A percentile compares a stretch with the other conserved stretches of the same genome.
phyloP scores from a whole-genome alignment of 2,113 vertebrate species.

The Micronisus gabar region DNA sequence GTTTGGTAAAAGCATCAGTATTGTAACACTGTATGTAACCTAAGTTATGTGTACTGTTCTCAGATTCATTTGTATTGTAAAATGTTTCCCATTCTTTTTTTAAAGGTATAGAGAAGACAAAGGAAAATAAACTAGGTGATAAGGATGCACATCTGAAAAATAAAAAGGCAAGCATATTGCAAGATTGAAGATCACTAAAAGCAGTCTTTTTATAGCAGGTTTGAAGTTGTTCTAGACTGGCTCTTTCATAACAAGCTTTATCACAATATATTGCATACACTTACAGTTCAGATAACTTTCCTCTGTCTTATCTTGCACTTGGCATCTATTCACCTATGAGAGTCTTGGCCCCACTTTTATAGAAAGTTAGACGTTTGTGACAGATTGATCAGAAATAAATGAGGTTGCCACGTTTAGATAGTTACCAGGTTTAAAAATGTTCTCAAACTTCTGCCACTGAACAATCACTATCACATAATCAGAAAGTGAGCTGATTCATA shows the following conservation, averaged over 20 bases:
- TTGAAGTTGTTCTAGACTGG: background rate
- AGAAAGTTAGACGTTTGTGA: background rate
- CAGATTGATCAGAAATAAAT: background rate
- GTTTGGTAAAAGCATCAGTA: background rate
- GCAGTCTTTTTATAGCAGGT: background rate
- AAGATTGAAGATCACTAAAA: background rate
- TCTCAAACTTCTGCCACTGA: background rate
- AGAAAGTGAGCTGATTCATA: background rate
- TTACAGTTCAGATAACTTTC: background rate
- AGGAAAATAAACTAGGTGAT: background rate
- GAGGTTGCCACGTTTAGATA: background rate
- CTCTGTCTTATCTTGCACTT: background rate
- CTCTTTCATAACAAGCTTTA: background rate
- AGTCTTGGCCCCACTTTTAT: background rate
- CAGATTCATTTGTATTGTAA: background rate
- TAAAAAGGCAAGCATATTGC: conserved; percentile 35
- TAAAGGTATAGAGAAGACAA: conserved; percentile 24
- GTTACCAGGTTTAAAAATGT: background rate
- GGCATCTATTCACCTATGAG: background rate
- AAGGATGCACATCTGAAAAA: conserved; percentile 8
- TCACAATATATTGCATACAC: background rate
- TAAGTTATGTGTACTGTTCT: background rate
- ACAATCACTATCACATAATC: background rate
- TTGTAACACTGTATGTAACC: background rate
- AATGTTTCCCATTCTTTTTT: background rate